Evolutionary conservation across 2,113 vertebrate genomes (phyloP), one percentile per base, ranked within the genome.

Genomic region (Leptobrachium leishanense): DNA sequence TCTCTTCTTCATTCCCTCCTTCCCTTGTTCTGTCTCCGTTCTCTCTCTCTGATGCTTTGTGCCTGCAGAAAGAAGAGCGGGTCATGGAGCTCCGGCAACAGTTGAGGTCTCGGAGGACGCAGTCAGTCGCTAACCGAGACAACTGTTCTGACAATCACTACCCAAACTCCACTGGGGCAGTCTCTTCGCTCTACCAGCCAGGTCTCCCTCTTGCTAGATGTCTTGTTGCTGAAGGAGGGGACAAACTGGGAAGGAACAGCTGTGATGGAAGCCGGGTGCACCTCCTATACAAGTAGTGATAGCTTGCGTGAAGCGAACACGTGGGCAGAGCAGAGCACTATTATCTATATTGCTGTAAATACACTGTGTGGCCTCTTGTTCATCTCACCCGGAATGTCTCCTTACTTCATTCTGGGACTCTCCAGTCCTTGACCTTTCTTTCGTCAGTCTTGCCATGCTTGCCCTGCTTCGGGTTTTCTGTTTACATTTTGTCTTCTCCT

Each of bases 241-340:
- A 96, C 88, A 95, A 96, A 84, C 92, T 97, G 84, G 92, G 89
- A 43, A 92, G 93, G 75, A 94, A 93, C 89, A 96, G 95, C 89
- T 98, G 96, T 86, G 95, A 97, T 72, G 93, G 95, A 76, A 96
- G 96, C 89, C 92, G 95, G 31, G 94, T 98, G 81, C 96, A 96
- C 11, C 91, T 98, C 79, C 94, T 98, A 72, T 97, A 98, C 79
- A 98, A 98, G 84, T 96, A 92, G 95, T n/a, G n/a, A n/a, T n/a
- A n/a, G n/a, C n/a, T n/a, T n/a, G n/a, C n/a, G n/a, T n/a, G 55
- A 74, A 53, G 68, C 64, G 1, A 39, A 31, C 39, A 5, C 9
- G 6, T 40, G 68, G n/a, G 72, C 15, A 20, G 15, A 31, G n/a
- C 8, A n/a, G 64, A 41, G 66, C 50, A 15, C 46, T 62, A 6